These are phyloP conservation scores for Dendrolimus kikuchii DNA, from an alignment of 1,140 invertebrate genomes.

Conservation along the genomic window DNA sequence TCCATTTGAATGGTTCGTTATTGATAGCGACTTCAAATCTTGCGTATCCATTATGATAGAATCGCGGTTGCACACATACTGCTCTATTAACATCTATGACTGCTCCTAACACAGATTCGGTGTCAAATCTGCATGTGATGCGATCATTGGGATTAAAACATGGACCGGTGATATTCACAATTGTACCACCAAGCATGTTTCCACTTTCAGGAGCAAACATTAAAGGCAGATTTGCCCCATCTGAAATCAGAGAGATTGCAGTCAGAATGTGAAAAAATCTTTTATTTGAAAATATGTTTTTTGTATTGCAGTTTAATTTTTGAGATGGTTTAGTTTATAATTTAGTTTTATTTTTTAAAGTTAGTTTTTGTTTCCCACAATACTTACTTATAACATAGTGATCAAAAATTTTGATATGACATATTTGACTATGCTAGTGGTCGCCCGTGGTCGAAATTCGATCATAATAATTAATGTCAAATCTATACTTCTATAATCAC, in stretches of 20 bases:
- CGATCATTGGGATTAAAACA: constrained; percentile 81
- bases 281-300: background rate
- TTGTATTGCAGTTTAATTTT: background rate
- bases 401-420: too few relatives aligned
- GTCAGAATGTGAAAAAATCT: background rate
- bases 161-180: constrained; percentile 96
- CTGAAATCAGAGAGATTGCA: constrained; percentile 53
- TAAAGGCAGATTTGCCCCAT: constrained; percentile 84
- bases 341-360: too few relatives aligned
- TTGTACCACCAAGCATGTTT: constrained; percentile 95
- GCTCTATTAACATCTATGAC: constrained; percentile 87
- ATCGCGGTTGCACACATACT: constrained; percentile 89
- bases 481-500: too few relatives aligned
- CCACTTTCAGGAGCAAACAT: constrained; percentile 94
- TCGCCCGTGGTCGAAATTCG: too few relatives aligned
- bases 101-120: constrained; percentile 80
- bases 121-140: constrained; percentile 85
- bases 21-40: constrained; percentile 90
- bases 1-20: constrained; percentile 89
- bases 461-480: too few relatives aligned
- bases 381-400: too few relatives aligned
- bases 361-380: too few relatives aligned
- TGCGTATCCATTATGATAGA: constrained; percentile 93
- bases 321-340: too few relatives aligned
- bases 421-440: too few relatives aligned